Evolutionary conservation across 2,113 vertebrate species (phyloP), one percentile per base, ranked within the genome.

Genomic region (Sigmodon hispidus): DNA sequence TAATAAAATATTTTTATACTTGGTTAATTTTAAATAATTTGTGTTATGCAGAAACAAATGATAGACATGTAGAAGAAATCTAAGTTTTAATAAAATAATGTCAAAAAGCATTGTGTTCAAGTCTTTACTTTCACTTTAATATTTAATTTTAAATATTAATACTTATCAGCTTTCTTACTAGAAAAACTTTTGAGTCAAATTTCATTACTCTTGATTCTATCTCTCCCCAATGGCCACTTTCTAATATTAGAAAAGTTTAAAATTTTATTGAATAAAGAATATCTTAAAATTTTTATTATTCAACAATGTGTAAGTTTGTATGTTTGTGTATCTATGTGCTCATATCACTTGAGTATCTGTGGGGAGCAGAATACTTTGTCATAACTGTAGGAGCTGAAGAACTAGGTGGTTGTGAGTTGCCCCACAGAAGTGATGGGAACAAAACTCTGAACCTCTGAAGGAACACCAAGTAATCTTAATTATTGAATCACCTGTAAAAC

Each of bases 401-500:
- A 7, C 26, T 13, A 43, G 11, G 12, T 16, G 16, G 6, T n/a
- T 40, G 22, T 43, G n/a, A 17, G 26, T 48, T 76, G 24, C 22
- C 15, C 12, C 3, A 61, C 55, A 4, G 26, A 10, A 26, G 24
- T 15, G n/a, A 19, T 84, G 26, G 5, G 40, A 45, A 45, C 16
- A 45, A 29, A 7, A 61, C 26, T 45, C 57, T n/a, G 24, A 1
- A 19, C 26, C 81, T 63, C 26, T 45, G 26, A 17, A 63, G 48
- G 40, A 19, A 1, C 26, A 84, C 4, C 4, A 31, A 65, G 4
- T 6, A 5, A 8, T 48, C 3, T 4, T 43, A 11, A 17, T 31
- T 45, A 2, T 9, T 45, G 16, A 45, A 16, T 1, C 2, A 15
- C 2, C 0, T 19, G 24, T 34, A 11, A 15, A 65, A 3, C 6